Percentiles rank a stretch among this genome's conserved stretches.
phyloP scores from a whole-genome alignment of 2,888 invertebrate species.

The Morinoia aosen region DNA sequence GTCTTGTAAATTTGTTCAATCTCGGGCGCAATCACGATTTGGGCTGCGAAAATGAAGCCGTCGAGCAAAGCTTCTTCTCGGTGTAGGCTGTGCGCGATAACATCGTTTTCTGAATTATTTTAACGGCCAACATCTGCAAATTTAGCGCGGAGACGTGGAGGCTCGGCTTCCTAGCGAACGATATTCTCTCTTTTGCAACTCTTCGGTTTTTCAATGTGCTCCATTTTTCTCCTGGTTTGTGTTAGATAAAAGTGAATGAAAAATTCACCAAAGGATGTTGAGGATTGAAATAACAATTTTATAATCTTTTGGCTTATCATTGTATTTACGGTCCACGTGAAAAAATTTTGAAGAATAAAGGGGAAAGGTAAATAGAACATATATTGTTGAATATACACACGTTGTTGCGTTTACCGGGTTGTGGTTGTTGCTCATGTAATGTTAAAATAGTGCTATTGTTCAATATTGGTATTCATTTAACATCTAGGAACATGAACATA shows the following conservation, averaged over 20 bases:
- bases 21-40: not conserved
- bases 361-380: too few species aligned
- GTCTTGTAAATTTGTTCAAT: slow-evolving; percentile 4
- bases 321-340: too few species aligned
- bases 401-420: too few species aligned
- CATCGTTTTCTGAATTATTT: slow-evolving; percentile 2
- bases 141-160: not conserved
- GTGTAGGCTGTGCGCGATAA: not conserved
- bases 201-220: too few species aligned
- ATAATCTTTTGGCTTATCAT: not conserved
- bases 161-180: not conserved
- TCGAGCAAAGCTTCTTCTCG: not conserved
- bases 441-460: too few species aligned
- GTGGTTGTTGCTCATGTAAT: too few species aligned
- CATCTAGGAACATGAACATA: too few species aligned
- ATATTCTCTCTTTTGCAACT: not conserved
- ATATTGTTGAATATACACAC: too few species aligned
- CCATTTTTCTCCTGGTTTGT: not conserved
- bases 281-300: not conserved
- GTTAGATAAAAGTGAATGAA: not conserved
- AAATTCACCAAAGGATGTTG: not conserved
- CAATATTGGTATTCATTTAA: too few species aligned
- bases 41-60: not conserved
- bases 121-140: not conserved
- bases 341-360: too few species aligned